Evolutionary conservation across 2,113 vertebrate genomes (phyloP), one percentile per base, ranked within the genome.

Genomic region (Dipodomys merriami): DNA sequence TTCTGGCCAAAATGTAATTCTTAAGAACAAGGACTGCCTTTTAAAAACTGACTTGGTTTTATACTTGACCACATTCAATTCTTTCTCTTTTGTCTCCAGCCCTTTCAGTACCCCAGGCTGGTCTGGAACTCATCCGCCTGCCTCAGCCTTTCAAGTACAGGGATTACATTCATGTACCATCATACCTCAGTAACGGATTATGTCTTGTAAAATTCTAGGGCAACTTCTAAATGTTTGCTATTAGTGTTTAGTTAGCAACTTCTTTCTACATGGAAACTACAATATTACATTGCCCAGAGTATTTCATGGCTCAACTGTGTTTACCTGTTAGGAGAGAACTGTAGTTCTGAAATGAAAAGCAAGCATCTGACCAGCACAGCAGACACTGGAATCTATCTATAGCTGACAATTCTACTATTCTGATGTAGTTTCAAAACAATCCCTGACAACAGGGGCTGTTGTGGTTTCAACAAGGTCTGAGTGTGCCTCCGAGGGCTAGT

Each of bases 221-320:
- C 90, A 88, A 94, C 85, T 84, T 94, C 60, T 49, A 79, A 86
- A 88, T 86, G 23, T n/a, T 91, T 88, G 44, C 12, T 53, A 29
- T 80, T 67, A 39, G 16, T 83, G 46, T 69, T 90, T 86, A 82
- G 44, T 82, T 80, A 78, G 64, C 84, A 72, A 81, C 67, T 85
- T 88, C 67, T 85, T 88, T 27, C 68, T 79, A 23, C 22, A 7
- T 27, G 25, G 23, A 33, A 67, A 79, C 68, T 35, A 67, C 5
- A 68, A 16, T 10, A 76, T 12, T 49, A n/a, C 6, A 49, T 2
- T 68, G 67, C 23, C 67, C 12, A 88, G 44, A 84, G 30, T 18
- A n/a, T 0, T 65, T 18, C n/a, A 39, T 30, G 87, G 68, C 8
- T 83, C 30, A 71, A 67, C 86, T 60, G 79, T 4, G 29, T 27